A percentile compares a stretch with the other conserved stretches of the same genome.
These are phyloP conservation scores for Agrochola macilenta DNA, from an alignment of 2,888 invertebrate genomes.

Conservation along the genomic window DNA sequence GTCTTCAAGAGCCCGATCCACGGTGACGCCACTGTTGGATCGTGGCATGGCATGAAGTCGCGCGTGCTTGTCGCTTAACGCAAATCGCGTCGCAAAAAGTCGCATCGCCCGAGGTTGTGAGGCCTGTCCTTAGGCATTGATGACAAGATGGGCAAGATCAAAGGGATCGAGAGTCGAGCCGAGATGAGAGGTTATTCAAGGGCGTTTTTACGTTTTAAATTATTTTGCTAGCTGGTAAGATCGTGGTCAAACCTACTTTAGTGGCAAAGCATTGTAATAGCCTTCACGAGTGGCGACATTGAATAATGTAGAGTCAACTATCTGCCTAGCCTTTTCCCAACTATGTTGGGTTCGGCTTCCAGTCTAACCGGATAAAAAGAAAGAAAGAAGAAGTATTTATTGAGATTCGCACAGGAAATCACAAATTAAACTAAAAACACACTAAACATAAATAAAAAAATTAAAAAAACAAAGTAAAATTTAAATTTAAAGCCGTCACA, in stretches of 20 bases:
- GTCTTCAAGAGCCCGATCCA: too few relatives aligned
- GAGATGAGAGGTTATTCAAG: neutral
- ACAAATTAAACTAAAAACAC: too few relatives aligned
- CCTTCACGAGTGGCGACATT: neutral
- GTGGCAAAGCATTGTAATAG: neutral
- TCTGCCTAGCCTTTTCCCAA: too few relatives aligned
- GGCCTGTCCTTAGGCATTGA: neutral
- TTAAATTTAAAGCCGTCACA: too few relatives aligned
- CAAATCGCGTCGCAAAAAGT: neutral
- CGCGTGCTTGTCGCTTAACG: neutral
- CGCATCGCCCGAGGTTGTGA: neutral
- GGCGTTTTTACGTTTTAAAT: neutral
- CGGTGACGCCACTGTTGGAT: too few relatives aligned
- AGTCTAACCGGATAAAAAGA: too few relatives aligned
- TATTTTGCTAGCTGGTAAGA: neutral
- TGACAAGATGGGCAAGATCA: constrained; percentile 9
- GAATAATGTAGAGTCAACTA: neutral
- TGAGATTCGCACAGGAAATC: too few relatives aligned
- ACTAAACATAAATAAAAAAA: too few relatives aligned
- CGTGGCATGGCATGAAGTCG: too few relatives aligned
- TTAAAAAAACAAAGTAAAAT: too few relatives aligned
- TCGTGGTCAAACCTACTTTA: neutral
- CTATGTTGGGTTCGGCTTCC: too few relatives aligned
- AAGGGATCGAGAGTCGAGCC: neutral
- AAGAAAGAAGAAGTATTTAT: too few relatives aligned